phyloP scores from a whole-genome alignment of 2,888 invertebrate species.

The Eristalinus aeneus region DNA sequence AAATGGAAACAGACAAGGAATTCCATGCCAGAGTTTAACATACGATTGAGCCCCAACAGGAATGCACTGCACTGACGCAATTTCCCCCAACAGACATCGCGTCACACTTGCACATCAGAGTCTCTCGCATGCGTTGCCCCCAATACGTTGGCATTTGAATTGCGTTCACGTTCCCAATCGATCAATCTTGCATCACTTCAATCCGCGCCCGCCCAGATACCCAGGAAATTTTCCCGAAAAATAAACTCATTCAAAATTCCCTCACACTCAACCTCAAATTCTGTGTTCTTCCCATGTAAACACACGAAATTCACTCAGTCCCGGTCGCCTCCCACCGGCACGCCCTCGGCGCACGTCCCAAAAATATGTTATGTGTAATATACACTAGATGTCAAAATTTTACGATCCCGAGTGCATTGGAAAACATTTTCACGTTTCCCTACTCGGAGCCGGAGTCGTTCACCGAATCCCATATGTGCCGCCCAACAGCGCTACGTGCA shows the following conservation, averaged over 20 bases:
- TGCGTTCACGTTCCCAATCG: neutral
- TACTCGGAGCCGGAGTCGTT: conserved; percentile 48
- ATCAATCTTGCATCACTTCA: conserved; percentile 3
- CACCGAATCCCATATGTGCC: conserved; percentile 47
- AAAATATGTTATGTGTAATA: conserved; percentile 16
- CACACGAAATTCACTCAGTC: neutral
- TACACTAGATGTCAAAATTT: conserved; percentile 52
- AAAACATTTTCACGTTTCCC: conserved; percentile 18
- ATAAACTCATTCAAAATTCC: conserved; percentile 31
- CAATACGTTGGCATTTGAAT: neutral
- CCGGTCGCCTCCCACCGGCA: conserved; percentile 1
- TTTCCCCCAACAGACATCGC: neutral
- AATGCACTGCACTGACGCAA: neutral
- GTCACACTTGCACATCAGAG: neutral
- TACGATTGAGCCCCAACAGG: neutral
- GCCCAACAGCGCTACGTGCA: conserved; percentile 31
- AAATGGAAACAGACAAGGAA: neutral
- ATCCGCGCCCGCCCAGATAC: neutral
- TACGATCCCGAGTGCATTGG: conserved; percentile 43
- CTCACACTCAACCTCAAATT: conserved; percentile 49
- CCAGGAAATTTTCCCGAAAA: neutral
- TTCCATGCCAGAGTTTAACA: neutral
- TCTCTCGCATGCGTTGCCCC: neutral
- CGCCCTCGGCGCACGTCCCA: conserved; percentile 36
- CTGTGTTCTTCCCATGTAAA: conserved; percentile 26